Evolutionary conservation across 2,888 invertebrate species (phyloP).

Genomic region (Thecophora atra): DNA sequence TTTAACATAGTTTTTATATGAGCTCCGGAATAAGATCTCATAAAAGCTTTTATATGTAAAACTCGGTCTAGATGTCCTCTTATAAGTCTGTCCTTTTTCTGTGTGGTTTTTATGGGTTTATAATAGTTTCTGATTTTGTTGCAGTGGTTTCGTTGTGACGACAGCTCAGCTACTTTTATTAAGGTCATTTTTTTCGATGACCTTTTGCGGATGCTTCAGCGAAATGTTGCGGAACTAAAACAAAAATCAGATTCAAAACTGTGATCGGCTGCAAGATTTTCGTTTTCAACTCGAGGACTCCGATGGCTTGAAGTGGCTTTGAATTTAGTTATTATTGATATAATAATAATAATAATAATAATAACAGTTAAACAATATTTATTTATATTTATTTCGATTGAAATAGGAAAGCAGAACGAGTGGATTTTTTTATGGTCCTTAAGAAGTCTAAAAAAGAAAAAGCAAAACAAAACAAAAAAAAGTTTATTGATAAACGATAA

Average conservation of each 20-base stretch:
- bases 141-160: not conserved
- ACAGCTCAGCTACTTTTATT: slow-evolving; percentile 13
- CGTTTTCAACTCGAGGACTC: not conserved
- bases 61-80: too few relatives aligned
- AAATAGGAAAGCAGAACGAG: slow-evolving; percentile 14
- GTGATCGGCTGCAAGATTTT: not conserved
- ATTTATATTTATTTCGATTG: slow-evolving; percentile 24
- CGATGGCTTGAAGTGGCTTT: not conserved
- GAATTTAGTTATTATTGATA: slow-evolving; percentile 25
- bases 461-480: not conserved
- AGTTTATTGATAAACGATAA: slow-evolving; percentile 29
- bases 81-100: slow-evolving; percentile 8
- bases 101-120: not conserved
- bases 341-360: slow-evolving; percentile 13
- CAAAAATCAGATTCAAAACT: not conserved
- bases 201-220: slow-evolving; percentile 16
- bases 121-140: not conserved
- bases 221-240: not conserved
- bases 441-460: not conserved
- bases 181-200: slow-evolving; percentile 26
- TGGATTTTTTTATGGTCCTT: not conserved
- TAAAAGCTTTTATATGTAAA: too few relatives aligned
- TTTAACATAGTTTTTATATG: too few relatives aligned
- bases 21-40: too few relatives aligned
- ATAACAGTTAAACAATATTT: not conserved